These are phyloP conservation scores for Zoanthus solanderi DNA, from an alignment of 92 coral and sea anemone species.

Conservation along the genomic window DNA sequence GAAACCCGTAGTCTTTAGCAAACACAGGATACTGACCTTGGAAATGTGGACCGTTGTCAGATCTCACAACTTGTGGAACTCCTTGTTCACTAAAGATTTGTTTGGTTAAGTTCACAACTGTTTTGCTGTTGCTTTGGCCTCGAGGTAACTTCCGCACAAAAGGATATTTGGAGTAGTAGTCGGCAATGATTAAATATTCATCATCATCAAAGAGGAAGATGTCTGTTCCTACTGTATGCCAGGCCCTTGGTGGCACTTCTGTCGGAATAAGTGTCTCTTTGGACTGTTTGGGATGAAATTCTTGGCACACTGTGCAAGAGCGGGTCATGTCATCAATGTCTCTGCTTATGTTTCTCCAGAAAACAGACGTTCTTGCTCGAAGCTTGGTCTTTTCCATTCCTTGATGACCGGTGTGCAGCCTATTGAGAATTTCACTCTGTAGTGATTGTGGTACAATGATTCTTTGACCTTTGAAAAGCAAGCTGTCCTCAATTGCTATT, in stretches of 20 bases:
- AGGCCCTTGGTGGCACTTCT: slow-evolving; percentile 69
- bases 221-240: slow-evolving; percentile 64
- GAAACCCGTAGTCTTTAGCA: slow-evolving; percentile 63
- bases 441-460: no score
- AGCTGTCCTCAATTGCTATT: no score
- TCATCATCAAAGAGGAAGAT: slow-evolving; percentile 46
- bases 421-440: no score
- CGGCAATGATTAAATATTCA: background rate
- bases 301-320: slow-evolving; percentile 39
- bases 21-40: slow-evolving; percentile 53
- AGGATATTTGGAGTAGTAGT: slow-evolving; percentile 64
- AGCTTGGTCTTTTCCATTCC: no score
- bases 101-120: slow-evolving; percentile 59
- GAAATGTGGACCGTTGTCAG: slow-evolving; percentile 74
- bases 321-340: slow-evolving; percentile 54
- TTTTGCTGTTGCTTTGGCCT: slow-evolving; percentile 63
- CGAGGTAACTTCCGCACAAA: slow-evolving; percentile 70
- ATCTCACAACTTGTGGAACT: slow-evolving; percentile 55
- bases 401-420: no score
- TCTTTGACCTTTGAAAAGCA: no score
- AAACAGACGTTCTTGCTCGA: slow-evolving; percentile 26
- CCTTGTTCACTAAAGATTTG: slow-evolving; percentile 72
- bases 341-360: slow-evolving; percentile 61
- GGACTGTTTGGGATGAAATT: slow-evolving; percentile 48
- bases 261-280: slow-evolving; percentile 65